A percentile compares a stretch with the other conserved stretches of the same genome.
Conservation (phyloP, 2,888 invertebrate genomes). For the Philereme transversata region DNA sequence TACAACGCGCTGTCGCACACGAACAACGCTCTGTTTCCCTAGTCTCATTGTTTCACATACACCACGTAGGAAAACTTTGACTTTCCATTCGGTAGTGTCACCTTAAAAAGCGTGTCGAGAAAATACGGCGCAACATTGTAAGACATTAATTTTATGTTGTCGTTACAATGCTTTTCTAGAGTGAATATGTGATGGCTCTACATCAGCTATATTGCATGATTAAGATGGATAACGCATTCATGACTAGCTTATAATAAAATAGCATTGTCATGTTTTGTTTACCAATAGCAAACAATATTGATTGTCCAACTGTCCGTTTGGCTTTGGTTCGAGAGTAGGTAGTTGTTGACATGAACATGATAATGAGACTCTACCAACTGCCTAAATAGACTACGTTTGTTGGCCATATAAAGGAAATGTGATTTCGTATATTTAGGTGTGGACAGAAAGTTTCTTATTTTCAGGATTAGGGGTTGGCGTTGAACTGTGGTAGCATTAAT, state of each 20-base stretch:
- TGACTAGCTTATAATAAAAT: constrained; percentile 9
- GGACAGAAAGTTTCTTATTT: no score
- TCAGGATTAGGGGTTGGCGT: no score
- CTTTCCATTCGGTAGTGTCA: constrained; percentile 65
- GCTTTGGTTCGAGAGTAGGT: neutral
- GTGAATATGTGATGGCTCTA: constrained; percentile 1
- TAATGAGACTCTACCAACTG: no score
- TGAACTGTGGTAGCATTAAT: no score
- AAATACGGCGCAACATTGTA: constrained; percentile 19
- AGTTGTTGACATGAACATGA: constrained; percentile 1
- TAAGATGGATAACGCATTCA: neutral
- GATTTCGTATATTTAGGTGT: no score
- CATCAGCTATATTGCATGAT: constrained; percentile 1
- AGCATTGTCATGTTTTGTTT: constrained; percentile 15
- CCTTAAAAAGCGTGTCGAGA: constrained; percentile 37
- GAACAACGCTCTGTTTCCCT: constrained; percentile 81
- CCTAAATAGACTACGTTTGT: no score
- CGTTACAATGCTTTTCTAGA: constrained; percentile 15
- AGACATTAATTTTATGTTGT: constrained; percentile 22
- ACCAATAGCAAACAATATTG: constrained; percentile 4
- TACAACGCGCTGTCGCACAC: constrained; percentile 82
- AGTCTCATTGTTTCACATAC: constrained; percentile 71
- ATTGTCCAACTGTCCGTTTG: constrained; percentile 1
- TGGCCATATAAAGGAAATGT: no score
- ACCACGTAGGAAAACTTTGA: constrained; percentile 67